Evolutionary conservation across 2,888 invertebrate genomes (phyloP).

Genomic region (Diadromus collaris): DNA sequence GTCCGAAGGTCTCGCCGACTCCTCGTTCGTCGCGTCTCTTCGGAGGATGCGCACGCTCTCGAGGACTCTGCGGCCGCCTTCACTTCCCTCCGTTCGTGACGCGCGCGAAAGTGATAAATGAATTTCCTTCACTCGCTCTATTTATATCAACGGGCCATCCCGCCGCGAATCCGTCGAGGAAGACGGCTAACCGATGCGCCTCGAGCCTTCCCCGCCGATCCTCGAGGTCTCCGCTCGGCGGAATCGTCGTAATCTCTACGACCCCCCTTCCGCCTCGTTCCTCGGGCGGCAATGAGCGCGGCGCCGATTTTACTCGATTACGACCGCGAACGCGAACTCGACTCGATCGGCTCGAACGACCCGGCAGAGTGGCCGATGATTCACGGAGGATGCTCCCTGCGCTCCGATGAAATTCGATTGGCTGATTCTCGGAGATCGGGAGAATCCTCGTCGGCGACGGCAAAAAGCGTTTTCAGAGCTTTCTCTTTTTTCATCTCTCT

Average conservation of each 20-base stretch:
- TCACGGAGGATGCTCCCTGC: not conserved
- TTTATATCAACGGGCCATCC: conserved; percentile 65
- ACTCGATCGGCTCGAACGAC: conserved; percentile 2
- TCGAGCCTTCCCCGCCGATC: conserved; percentile 23
- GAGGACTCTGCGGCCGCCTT: conserved; percentile 26
- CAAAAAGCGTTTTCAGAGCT: not conserved
- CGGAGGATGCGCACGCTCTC: too few species aligned
- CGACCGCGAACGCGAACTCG: conserved; percentile 18
- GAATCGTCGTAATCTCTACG: conserved; percentile 67
- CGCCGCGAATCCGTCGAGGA: conserved; percentile 55
- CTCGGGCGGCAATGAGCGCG: conserved; percentile 45
- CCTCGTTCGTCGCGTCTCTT: conserved; percentile 25
- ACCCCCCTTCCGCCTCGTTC: not conserved
- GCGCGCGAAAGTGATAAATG: conserved; percentile 76
- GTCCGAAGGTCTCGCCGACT: conserved; percentile 37
- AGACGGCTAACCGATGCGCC: conserved; percentile 32
- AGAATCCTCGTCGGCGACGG: not conserved
- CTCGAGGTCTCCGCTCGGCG: conserved; percentile 28
- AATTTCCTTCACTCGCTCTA: conserved; percentile 68
- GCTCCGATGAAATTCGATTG: not conserved
- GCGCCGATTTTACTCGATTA: conserved; percentile 59
- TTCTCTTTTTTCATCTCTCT: not conserved
- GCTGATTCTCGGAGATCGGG: too few species aligned
- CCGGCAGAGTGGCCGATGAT: conserved; percentile 16
- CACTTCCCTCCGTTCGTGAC: conserved; percentile 67